These are phyloP conservation scores for Lithobius niger DNA, from an alignment of 1,140 invertebrate species.

Conservation along the genomic window DNA sequence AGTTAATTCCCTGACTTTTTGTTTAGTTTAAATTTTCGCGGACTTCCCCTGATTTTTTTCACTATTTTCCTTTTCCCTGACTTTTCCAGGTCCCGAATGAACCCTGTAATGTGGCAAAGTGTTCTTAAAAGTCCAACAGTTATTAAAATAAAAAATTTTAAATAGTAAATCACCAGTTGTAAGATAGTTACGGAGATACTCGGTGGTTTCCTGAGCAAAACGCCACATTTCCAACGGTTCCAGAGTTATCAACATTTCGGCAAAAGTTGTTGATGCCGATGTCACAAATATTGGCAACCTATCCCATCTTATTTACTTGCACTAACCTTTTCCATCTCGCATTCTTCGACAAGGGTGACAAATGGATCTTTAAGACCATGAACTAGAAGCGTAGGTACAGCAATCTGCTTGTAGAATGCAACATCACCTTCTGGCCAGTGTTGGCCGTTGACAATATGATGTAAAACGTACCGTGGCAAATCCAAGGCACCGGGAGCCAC, in stretches of 20 bases:
- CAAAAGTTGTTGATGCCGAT: too few relatives aligned
- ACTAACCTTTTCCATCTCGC: conserved; percentile 56
- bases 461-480: conserved; percentile 40
- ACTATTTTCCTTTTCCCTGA: conserved; percentile 8
- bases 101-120: conserved; percentile 7
- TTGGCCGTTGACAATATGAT: conserved; percentile 44
- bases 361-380: conserved; percentile 53
- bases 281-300: too few relatives aligned
- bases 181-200: conserved; percentile 2
- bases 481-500: conserved; percentile 14
- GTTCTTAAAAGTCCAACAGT: too few relatives aligned
- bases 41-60: background rate
- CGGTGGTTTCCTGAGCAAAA: too few relatives aligned
- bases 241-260: too few relatives aligned
- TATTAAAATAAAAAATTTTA: too few relatives aligned
- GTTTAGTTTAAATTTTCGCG: too few relatives aligned
- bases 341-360: conserved; percentile 53
- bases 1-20: too few relatives aligned
- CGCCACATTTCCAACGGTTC: background rate
- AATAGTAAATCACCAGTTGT: conserved; percentile 3
- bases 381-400: conserved; percentile 51
- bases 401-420: conserved; percentile 50
- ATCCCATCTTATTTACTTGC: conserved; percentile 9
- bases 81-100: too few relatives aligned
- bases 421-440: conserved; percentile 55